Evolutionary conservation across 2,888 invertebrate species (phyloP).

Genomic region (Dicyrtoma fusca): DNA sequence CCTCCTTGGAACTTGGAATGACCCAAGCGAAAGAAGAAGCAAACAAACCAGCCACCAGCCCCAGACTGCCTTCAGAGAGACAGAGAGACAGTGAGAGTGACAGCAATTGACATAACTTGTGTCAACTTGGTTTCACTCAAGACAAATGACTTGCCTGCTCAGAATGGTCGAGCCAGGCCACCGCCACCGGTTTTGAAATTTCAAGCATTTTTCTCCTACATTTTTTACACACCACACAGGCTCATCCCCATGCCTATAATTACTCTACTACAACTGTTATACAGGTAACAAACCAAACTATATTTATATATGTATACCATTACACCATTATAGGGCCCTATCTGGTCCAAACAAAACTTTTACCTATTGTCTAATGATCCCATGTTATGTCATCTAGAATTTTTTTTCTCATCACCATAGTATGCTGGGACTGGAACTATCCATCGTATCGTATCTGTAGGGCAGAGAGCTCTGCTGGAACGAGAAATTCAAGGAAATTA

Average conservation of each 20-base stretch:
- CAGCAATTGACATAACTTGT: constrained; percentile 25
- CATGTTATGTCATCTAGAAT: not conserved
- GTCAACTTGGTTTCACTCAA: constrained; percentile 25
- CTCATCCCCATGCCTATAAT: not conserved
- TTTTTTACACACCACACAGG: not conserved
- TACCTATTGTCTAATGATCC: not conserved
- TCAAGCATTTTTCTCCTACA: not conserved
- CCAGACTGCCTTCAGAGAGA: no score
- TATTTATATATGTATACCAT: no score
- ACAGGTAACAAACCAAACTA: no score
- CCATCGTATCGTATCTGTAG: no score
- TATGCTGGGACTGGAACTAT: not conserved
- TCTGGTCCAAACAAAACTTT: not conserved
- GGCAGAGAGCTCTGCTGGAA: no score
- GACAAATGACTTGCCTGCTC: constrained; percentile 41
- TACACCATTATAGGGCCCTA: no score
- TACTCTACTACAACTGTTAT: no score
- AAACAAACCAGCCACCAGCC: no score
- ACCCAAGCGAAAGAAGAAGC: no score
- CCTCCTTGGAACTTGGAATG: no score
- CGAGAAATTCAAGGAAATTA: not conserved
- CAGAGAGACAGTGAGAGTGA: constrained; percentile 11
- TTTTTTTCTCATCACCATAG: not conserved
- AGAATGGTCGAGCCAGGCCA: constrained; percentile 38
- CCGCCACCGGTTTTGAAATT: constrained; percentile 52